phyloP scores from a whole-genome alignment of 2,113 vertebrate genomes.

The Oncorhynchus mykiss region DNA sequence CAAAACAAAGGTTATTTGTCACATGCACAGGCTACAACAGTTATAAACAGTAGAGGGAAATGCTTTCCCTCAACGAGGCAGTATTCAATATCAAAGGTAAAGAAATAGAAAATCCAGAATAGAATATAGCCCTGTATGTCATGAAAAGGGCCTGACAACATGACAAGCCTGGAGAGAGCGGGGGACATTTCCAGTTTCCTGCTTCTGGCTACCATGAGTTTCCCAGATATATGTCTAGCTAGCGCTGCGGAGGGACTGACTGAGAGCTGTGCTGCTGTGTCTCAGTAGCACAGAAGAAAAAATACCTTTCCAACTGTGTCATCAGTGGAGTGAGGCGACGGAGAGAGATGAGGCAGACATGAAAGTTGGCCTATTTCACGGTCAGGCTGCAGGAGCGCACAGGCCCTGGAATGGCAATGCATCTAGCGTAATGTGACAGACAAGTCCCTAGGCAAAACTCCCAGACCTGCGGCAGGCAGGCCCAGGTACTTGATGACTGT shows the following conservation, averaged over 20 bases:
- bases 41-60: too few relatives aligned
- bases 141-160: conserved; percentile 15
- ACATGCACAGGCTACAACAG: too few relatives aligned
- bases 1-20: neutral
- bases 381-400: conserved; percentile 72
- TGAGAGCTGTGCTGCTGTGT: conserved; percentile 42
- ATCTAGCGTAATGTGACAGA: conserved; percentile 82
- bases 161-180: conserved; percentile 33
- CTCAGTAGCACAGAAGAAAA: conserved; percentile 43
- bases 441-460: conserved; percentile 78
- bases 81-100: too few relatives aligned
- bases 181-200: conserved; percentile 17
- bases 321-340: conserved; percentile 68
- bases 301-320: conserved; percentile 64
- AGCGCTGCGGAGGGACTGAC: conserved; percentile 27
- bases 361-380: conserved; percentile 83
- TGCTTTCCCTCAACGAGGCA: too few relatives aligned
- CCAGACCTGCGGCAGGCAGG: conserved; percentile 67
- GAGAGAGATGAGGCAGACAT: conserved; percentile 74
- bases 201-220: conserved; percentile 38
- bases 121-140: neutral
- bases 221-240: conserved; percentile 49
- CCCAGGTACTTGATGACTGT: conserved; percentile 80
- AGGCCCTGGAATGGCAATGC: conserved; percentile 80
- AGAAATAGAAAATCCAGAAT: neutral